These are phyloP conservation scores for Scartelaos histophorus DNA, from an alignment of 2,113 vertebrate genomes.

Conservation along the genomic window DNA sequence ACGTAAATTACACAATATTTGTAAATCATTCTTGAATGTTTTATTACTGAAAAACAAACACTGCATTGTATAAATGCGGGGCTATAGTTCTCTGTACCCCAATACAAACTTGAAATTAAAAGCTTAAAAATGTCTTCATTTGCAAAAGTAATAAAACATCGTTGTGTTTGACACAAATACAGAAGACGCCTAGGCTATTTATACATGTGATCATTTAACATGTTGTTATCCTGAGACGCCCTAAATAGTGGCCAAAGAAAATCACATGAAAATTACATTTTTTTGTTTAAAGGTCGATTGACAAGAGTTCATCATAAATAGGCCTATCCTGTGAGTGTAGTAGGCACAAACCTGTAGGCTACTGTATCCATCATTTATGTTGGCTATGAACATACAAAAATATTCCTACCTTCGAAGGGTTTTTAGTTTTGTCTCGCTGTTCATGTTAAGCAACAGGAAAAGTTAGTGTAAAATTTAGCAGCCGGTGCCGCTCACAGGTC, in stretches of 20 bases:
- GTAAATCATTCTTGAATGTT: constrained; percentile 87
- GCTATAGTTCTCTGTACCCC: constrained; percentile 63
- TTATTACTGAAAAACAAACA: constrained; percentile 88
- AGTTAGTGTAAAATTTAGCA: constrained; percentile 71
- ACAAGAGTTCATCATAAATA: constrained; percentile 78
- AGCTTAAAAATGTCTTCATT: constrained; percentile 69
- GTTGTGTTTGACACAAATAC: constrained; percentile 77
- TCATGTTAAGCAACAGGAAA: constrained; percentile 45
- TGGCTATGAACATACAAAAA: constrained; percentile 81
- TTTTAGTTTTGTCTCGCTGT: constrained; percentile 54
- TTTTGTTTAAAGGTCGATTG: constrained; percentile 63
- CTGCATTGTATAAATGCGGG: constrained; percentile 79
- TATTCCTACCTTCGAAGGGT: constrained; percentile 83
- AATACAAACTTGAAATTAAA: constrained; percentile 93
- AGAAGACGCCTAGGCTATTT: constrained; percentile 56
- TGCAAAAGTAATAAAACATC: constrained; percentile 71
- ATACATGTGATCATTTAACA: constrained; percentile 73
- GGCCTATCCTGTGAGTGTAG: constrained; percentile 71
- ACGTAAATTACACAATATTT: constrained; percentile 92
- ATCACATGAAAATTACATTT: constrained; percentile 60
- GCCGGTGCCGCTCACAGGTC: constrained; percentile 86
- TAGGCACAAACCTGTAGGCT: constrained; percentile 71
- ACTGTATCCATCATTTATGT: constrained; percentile 72
- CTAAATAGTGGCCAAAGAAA: constrained; percentile 67
- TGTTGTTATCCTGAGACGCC: constrained; percentile 76